Evolutionary conservation across 2,113 vertebrate species (phyloP), one percentile per base, ranked within the genome.

Genomic region (Opisthocomus hoazin): DNA sequence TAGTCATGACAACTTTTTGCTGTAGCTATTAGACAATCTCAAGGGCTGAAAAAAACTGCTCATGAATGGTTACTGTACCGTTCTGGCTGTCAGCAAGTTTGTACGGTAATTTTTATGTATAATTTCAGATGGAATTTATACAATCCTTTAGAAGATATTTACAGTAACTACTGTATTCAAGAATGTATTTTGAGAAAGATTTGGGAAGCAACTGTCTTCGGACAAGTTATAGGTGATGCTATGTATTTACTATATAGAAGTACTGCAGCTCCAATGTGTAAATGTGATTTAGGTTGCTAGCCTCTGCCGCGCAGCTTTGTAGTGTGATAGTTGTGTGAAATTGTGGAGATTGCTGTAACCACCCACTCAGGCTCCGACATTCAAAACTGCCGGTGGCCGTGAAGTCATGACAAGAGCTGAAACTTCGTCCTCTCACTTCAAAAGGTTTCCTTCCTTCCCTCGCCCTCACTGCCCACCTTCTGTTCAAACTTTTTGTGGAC

Each of bases 1-100:
- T 95, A 96, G 93, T 98, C 91, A 95, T 98, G 93, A 96, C 95
- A 97, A 73, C 95, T 96, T 97, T 53, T 97, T 96, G 91, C 84
- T 93, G 21, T 97, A 97, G 51, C 90, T 96, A 39, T 94, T 96
- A 93, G 90, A 98, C 96, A 96, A 97, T 97, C 94, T 87, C 69
- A 97, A 98, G 97, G 93, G 90, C 96, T 97, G 92, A 68, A 94
- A 93, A 94, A 45, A 86, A 45, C 87, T 16, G 46, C 71, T 95
- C 23, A 66, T 48, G 77, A 94, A 84, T 87, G 83, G 90, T 58
- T 88, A 34, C 56, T 94, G 79, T 87, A 63, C 90, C 18, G 1
- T 96, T 96, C 78, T 89, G 89, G 61, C 69, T 93, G 91, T 69
- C 83, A 88, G 70, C 88, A 93, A 64, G 73, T 69, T 37, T 66